Evolutionary conservation across 1,140 invertebrate genomes (phyloP).

Genomic region (Brachionus koreanus): DNA sequence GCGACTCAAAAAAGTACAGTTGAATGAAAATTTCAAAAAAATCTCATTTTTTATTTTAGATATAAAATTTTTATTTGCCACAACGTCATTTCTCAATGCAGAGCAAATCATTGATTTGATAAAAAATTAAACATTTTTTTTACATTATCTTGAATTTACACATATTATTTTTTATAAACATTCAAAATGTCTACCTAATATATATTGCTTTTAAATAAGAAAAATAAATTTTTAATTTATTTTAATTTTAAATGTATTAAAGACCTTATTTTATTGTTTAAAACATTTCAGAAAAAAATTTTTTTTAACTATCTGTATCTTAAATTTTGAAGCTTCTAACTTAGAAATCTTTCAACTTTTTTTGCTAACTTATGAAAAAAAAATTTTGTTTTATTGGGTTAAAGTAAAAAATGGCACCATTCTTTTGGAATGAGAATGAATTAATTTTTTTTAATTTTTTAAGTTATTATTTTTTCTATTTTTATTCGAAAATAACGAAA

Average conservation of each 20-base stretch:
- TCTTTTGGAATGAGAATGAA: too few relatives aligned
- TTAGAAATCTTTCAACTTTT: too few relatives aligned
- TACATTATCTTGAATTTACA: background rate
- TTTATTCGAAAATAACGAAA: too few relatives aligned
- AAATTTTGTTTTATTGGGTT: too few relatives aligned
- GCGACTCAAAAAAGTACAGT: constrained; percentile 22
- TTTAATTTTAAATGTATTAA: background rate
- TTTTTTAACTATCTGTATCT: too few relatives aligned
- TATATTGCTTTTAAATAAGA: background rate
- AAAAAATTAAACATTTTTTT: background rate
- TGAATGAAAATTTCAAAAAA: background rate
- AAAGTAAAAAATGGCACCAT: too few relatives aligned
- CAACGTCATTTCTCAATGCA: constrained; percentile 22
- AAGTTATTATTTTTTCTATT: too few relatives aligned
- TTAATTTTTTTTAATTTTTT: too few relatives aligned
- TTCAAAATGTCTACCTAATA: background rate
- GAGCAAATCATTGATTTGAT: constrained; percentile 5
- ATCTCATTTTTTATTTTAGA: background rate
- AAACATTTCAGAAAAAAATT: too few relatives aligned
- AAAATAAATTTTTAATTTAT: background rate
- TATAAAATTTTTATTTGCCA: constrained; percentile 39
- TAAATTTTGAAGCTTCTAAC: too few relatives aligned
- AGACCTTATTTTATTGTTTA: background rate
- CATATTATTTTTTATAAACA: background rate
- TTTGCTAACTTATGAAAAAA: too few relatives aligned